Evolutionary conservation across 2,888 invertebrate species (phyloP).

Genomic region (Pocota personata): DNA sequence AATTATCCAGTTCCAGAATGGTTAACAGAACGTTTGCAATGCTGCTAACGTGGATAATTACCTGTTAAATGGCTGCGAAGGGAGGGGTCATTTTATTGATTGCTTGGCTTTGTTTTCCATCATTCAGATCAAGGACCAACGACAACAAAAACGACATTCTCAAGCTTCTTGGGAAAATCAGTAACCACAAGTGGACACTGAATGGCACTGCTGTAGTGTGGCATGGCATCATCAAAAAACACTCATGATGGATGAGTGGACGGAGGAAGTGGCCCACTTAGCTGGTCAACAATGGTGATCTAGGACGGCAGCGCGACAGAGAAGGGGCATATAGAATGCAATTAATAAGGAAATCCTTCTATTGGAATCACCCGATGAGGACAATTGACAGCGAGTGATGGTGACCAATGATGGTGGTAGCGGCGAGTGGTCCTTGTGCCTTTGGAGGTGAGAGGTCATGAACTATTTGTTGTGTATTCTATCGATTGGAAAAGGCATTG

Average conservation of each 20-base stretch:
- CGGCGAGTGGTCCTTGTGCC: constrained; percentile 36
- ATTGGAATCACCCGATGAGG: constrained; percentile 14
- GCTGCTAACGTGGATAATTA: constrained; percentile 40
- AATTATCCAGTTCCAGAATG: constrained; percentile 36
- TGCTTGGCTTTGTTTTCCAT: constrained; percentile 43
- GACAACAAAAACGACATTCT: constrained; percentile 31
- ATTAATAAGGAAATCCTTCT: constrained; percentile 56
- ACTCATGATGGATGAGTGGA: constrained; percentile 62
- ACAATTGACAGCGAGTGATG: constrained; percentile 28
- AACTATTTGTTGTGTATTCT: constrained; percentile 9
- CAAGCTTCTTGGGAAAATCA: constrained; percentile 32
- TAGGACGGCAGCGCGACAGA: constrained; percentile 9
- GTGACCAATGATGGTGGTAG: not conserved
- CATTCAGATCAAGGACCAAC: constrained; percentile 37
- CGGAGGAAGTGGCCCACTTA: constrained; percentile 51
- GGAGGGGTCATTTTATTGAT: constrained; percentile 60
- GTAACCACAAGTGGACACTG: constrained; percentile 52
- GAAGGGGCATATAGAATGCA: constrained; percentile 12
- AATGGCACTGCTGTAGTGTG: constrained; percentile 41
- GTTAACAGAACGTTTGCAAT: constrained; percentile 16
- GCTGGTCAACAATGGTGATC: constrained; percentile 40
- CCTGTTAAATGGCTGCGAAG: not conserved
- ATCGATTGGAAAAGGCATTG: constrained; percentile 35
- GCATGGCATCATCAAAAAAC: constrained; percentile 51
- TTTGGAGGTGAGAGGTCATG: constrained; percentile 37